Evolutionary conservation across 2,888 invertebrate species (phyloP).

Genomic region (Rhamphomyia laevipes): DNA sequence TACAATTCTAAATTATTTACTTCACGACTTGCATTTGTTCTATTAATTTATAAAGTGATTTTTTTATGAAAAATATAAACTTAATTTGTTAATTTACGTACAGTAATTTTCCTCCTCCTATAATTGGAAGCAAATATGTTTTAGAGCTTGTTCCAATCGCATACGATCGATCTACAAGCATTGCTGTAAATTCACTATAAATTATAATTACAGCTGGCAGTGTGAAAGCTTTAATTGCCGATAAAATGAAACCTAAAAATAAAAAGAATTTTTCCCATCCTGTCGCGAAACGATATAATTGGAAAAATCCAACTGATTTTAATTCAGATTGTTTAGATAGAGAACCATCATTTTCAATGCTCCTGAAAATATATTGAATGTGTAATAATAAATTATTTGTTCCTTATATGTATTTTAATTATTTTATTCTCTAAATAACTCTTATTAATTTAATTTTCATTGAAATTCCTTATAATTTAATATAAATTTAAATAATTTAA

Average conservation of each 20-base stretch:
- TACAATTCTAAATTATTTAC: constrained; percentile 47
- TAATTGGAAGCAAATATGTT: constrained; percentile 45
- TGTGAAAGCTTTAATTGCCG: constrained; percentile 48
- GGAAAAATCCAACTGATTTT: constrained; percentile 24
- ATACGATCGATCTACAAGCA: constrained; percentile 54
- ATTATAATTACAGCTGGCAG: constrained; percentile 57
- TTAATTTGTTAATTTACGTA: constrained; percentile 19
- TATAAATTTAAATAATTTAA: no score
- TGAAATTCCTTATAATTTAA: no score
- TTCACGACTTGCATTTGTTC: constrained; percentile 41
- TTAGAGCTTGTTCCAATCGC: constrained; percentile 44
- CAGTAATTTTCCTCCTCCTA: constrained; percentile 54
- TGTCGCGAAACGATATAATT: constrained; percentile 45
- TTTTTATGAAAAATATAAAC: not conserved
- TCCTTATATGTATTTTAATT: no score
- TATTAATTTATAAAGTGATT: constrained; percentile 15
- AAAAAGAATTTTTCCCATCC: constrained; percentile 44
- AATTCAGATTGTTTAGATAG: not conserved
- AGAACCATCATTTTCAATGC: not conserved
- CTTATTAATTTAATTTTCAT: no score
- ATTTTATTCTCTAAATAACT: no score
- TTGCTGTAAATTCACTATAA: constrained; percentile 60
- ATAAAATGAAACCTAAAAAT: constrained; percentile 45
- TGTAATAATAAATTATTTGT: no score
- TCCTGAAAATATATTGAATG: not conserved